phyloP scores from a whole-genome alignment of 2,797 vertebrate genomes.

The Poecile montanus region DNA sequence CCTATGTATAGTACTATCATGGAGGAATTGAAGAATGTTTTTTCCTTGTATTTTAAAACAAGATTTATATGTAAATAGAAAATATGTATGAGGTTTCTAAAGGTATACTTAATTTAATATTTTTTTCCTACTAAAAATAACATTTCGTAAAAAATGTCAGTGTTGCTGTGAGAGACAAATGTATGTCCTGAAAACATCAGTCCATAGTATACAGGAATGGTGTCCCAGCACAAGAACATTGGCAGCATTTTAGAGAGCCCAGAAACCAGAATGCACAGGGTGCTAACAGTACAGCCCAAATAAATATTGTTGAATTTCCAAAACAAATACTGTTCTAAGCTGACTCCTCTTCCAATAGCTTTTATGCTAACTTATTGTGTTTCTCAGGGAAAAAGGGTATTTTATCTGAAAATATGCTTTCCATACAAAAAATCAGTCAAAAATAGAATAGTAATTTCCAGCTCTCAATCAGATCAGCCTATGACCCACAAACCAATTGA shows the following conservation, averaged over 20 bases:
- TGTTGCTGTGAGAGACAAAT: background rate
- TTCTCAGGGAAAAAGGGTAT: background rate
- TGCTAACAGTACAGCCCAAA: background rate
- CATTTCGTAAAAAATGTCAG: background rate
- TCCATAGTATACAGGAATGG: background rate
- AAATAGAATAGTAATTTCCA: background rate
- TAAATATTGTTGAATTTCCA: background rate
- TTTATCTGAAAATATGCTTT: constrained; percentile 6
- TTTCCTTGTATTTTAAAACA: background rate
- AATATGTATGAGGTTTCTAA: background rate
- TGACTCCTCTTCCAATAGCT: background rate
- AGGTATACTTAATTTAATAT: background rate
- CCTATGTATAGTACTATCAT: background rate
- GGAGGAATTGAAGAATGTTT: background rate
- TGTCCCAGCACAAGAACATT: background rate
- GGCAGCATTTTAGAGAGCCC: background rate
- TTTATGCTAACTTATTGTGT: background rate
- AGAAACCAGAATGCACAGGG: background rate
- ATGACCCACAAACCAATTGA: background rate
- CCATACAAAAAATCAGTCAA: background rate
- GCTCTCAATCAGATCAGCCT: background rate
- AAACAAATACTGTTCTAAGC: background rate
- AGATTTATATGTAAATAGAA: background rate
- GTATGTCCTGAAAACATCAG: background rate
- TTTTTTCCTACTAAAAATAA: background rate